Evolutionary conservation across 2,888 invertebrate species (phyloP).

Genomic region (Antitype chi): DNA sequence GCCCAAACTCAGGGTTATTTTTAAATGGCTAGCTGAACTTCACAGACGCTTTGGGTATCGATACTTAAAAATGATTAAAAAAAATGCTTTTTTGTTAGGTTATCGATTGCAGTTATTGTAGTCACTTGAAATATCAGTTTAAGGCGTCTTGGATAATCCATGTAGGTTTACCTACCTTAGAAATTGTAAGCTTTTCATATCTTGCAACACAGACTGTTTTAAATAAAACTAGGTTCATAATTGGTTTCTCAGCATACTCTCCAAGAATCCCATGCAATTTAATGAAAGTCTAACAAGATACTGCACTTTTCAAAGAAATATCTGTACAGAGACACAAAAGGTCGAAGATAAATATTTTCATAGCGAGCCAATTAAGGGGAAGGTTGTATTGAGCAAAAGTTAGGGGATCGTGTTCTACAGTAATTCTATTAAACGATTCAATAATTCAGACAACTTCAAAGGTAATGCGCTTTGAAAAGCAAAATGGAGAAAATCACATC

Average conservation of each 20-base stretch:
- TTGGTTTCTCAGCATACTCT: conserved; percentile 16
- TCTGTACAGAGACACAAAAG: conserved; percentile 69
- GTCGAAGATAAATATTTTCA: conserved; percentile 82
- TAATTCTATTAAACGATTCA: conserved; percentile 90
- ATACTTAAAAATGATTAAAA: no score
- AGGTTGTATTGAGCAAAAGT: conserved; percentile 78
- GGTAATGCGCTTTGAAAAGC: conserved; percentile 88
- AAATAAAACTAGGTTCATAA: conserved; percentile 17
- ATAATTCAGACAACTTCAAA: conserved; percentile 89
- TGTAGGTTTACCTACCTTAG: no score
- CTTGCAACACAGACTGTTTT: background rate
- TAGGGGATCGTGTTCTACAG: conserved; percentile 79
- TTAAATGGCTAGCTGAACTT: no score
- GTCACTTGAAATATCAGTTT: no score
- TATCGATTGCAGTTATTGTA: no score
- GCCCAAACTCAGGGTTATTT: no score
- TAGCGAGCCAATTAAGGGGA: conserved; percentile 84
- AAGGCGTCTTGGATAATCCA: no score
- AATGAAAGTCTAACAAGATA: conserved; percentile 33
- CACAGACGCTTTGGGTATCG: no score
- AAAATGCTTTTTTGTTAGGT: no score
- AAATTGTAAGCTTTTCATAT: background rate
- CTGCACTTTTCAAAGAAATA: conserved; percentile 50
- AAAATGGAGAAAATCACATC: conserved; percentile 87
- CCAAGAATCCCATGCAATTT: conserved; percentile 23